Evolutionary conservation across 92 coral and sea anemone genomes (phyloP).

Genomic region (Phenganax subtilis): DNA sequence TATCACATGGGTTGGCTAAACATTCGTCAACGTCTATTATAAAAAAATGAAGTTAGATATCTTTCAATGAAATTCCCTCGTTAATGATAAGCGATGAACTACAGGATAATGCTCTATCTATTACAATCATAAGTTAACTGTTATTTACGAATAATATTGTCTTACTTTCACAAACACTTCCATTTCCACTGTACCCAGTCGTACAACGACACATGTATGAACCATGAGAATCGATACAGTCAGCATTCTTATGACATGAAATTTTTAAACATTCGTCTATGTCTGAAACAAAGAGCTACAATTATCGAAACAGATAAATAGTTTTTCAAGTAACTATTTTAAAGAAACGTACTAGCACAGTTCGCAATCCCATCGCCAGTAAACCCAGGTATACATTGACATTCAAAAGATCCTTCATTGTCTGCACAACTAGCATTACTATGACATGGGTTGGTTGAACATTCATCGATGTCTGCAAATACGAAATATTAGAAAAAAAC

Average conservation of each 20-base stretch:
- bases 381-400: slow-evolving; percentile 20
- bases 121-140: no score
- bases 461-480: slow-evolving; percentile 14
- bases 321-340: background rate
- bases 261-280: slow-evolving; percentile 16
- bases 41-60: no score
- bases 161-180: slow-evolving; percentile 30
- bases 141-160: background rate
- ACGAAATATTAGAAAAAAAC: background rate
- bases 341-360: slow-evolving; percentile 7
- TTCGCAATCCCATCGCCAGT: slow-evolving; percentile 13
- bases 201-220: slow-evolving; percentile 26
- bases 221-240: slow-evolving; percentile 18
- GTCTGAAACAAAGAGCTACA: background rate
- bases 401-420: slow-evolving; percentile 3
- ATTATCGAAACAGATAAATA: background rate
- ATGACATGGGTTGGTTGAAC: slow-evolving; percentile 6
- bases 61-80: no score
- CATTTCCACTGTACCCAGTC: slow-evolving; percentile 18
- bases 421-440: slow-evolving; percentile 22
- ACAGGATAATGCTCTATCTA: no score
- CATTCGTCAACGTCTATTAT: no score
- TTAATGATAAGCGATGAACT: no score
- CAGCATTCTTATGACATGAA: slow-evolving; percentile 26
- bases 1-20: no score